A percentile compares a stretch with the other conserved stretches of the same genome.
Conservation (phyloP, 2,797 vertebrate genomes). For the Lacerta agilis region DNA sequence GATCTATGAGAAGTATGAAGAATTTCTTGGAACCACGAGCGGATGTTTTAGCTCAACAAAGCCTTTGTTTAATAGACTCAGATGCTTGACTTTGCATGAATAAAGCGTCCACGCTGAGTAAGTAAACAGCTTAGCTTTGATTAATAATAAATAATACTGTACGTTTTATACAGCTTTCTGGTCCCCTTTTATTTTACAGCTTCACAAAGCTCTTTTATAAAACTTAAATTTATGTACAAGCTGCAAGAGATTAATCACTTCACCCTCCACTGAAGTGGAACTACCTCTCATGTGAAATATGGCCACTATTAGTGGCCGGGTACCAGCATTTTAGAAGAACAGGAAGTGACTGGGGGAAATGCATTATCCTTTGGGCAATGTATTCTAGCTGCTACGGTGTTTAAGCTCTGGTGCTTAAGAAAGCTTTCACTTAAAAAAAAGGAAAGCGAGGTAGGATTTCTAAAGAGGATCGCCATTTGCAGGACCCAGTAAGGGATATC, state of each 20-base stretch:
- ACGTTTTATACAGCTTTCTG: slow-evolving; percentile 23
- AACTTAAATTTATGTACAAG: not conserved
- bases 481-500: not conserved
- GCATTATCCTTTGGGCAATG: slow-evolving; percentile 21
- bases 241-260: slow-evolving; percentile 28
- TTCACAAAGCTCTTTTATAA: slow-evolving; percentile 25
- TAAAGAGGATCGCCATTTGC: not conserved
- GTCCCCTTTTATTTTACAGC: slow-evolving; percentile 26
- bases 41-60: slow-evolving; percentile 8
- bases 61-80: slow-evolving; percentile 19
- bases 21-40: not conserved
- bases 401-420: not conserved
- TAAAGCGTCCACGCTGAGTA: slow-evolving; percentile 27
- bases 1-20: slow-evolving; percentile 23
- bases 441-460: not conserved
- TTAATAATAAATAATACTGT: slow-evolving; percentile 33
- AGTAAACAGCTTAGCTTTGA: slow-evolving; percentile 49
- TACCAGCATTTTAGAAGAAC: slow-evolving; percentile 7
- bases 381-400: not conserved
- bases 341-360: slow-evolving; percentile 14
- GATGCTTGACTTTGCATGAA: slow-evolving; percentile 11
- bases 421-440: not conserved
- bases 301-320: not conserved
- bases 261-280: slow-evolving; percentile 23
- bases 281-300: slow-evolving; percentile 26